These are phyloP conservation scores for Microplitis manilae DNA, from an alignment of 2,888 invertebrate species.

Conservation along the genomic window DNA sequence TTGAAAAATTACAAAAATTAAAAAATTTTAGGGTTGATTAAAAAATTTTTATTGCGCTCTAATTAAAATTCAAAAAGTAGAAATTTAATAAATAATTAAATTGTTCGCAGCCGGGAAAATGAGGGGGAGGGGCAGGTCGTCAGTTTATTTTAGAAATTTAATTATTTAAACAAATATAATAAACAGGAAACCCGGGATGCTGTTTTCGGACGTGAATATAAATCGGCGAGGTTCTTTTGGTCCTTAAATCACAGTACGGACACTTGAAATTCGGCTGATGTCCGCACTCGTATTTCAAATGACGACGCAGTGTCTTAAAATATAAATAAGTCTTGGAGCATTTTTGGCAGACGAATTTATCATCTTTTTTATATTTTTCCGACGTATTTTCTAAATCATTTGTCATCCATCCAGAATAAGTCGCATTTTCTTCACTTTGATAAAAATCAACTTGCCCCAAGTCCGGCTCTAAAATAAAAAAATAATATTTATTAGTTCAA, in stretches of 20 bases:
- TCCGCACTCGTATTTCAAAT: conserved; percentile 58
- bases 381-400: not conserved
- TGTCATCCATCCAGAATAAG: not conserved
- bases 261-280: conserved; percentile 64
- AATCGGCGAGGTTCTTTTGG: conserved; percentile 62
- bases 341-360: not conserved
- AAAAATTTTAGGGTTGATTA: no score
- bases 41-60: no score
- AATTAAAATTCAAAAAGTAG: no score
- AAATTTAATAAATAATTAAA: no score
- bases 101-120: no score
- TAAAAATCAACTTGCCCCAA: no score
- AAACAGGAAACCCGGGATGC: conserved; percentile 49
- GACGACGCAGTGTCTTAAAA: not conserved
- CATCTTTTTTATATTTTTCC: not conserved
- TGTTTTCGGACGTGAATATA: conserved; percentile 61
- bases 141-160: not conserved
- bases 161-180: not conserved
- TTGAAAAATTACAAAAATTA: no score
- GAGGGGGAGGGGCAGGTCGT: no score
- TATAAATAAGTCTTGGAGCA: not conserved
- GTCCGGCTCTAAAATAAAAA: no score
- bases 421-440: no score
- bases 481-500: no score
- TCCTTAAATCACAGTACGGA: conserved; percentile 60